Evolutionary conservation across 35 echinoderm and acorn worm genomes (phyloP).

Genomic region (Apostichopus japonicus): DNA sequence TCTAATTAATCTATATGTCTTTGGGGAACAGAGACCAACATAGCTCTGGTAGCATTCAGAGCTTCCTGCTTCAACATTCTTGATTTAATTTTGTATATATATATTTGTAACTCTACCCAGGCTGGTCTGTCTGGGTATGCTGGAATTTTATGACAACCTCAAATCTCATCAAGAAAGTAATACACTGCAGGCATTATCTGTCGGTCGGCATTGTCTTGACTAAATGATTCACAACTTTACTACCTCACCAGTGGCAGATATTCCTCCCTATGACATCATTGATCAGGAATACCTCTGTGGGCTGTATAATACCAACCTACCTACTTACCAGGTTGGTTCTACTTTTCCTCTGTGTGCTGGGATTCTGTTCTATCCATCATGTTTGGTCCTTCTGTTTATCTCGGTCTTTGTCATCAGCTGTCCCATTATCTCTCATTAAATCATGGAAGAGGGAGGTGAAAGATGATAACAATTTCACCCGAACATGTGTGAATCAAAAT

Average conservation of each 20-base stretch:
- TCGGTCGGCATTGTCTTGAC: too few relatives aligned
- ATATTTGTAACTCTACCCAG: background rate
- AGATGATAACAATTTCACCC: background rate
- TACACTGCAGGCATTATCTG: too few relatives aligned
- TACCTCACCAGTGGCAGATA: too few relatives aligned
- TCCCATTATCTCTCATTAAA: conserved; percentile 4
- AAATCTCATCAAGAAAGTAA: too few relatives aligned
- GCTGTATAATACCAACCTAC: too few relatives aligned
- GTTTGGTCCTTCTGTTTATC: background rate
- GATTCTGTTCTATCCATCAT: background rate
- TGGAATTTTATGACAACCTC: background rate
- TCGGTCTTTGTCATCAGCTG: background rate
- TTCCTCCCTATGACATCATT: too few relatives aligned
- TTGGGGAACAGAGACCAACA: background rate
- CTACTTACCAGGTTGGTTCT: background rate
- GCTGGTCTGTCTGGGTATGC: background rate
- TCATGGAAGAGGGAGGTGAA: background rate
- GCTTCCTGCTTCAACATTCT: background rate
- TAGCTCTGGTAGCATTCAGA: background rate
- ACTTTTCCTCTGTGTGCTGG: background rate
- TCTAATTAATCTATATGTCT: background rate
- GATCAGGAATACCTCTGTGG: too few relatives aligned
- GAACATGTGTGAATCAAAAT: background rate
- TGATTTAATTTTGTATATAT: background rate
- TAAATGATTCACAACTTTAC: too few relatives aligned